Percentiles rank a stretch among this genome's conserved stretches.
These are phyloP conservation scores for Paracyclopina nana DNA, from an alignment of 1,140 invertebrate species.

Conservation along the genomic window DNA sequence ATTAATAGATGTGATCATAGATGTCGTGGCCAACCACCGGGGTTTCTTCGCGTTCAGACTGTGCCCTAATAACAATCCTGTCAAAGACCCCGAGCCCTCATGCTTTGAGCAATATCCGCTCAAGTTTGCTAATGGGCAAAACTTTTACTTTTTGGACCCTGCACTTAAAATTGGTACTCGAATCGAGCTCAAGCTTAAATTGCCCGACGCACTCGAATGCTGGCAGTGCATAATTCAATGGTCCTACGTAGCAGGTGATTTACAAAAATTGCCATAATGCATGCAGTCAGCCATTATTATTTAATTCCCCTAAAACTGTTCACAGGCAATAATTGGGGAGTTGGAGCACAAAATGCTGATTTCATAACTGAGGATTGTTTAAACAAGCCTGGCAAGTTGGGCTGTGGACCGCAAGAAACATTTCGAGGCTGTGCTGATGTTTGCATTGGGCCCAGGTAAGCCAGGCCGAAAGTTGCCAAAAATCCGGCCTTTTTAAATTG, in stretches of 20 bases:
- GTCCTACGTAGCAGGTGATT: neutral
- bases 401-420: conserved; percentile 15
- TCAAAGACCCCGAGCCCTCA: neutral
- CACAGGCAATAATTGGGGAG: conserved; percentile 15
- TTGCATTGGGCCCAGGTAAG: conserved; percentile 7
- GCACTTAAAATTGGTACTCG: neutral
- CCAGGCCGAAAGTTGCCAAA: too few species aligned
- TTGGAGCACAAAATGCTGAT: conserved; percentile 4
- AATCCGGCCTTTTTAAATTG: too few species aligned
- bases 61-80: conserved; percentile 2
- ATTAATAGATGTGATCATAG: conserved; percentile 4
- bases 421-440: conserved; percentile 13
- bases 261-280: too few species aligned
- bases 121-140: neutral
- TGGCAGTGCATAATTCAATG: conserved; percentile 14
- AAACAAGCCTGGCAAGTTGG: neutral
- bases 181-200: neutral
- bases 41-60: conserved; percentile 10
- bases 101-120: conserved; percentile 5
- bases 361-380: conserved; percentile 3
- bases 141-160: neutral
- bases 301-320: neutral
- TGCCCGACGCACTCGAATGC: neutral
- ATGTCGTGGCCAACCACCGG: conserved; percentile 10
- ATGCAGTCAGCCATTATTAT: too few species aligned